A percentile compares a stretch with the other conserved stretches of the same genome.
phyloP scores from a whole-genome alignment of 2,797 vertebrate species.

The Enteromius viviparus region DNA sequence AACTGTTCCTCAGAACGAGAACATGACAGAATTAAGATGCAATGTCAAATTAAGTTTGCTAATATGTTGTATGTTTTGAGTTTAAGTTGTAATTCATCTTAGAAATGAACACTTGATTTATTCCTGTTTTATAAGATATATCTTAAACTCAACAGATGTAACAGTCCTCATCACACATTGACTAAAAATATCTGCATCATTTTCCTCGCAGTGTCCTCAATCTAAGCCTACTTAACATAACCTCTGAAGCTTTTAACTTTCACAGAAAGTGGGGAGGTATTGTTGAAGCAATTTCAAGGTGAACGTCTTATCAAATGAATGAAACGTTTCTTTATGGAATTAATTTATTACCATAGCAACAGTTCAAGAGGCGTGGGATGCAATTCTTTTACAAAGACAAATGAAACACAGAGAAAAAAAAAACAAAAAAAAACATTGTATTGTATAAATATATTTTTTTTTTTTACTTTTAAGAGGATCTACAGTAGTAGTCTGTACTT shows the following conservation, averaged over 20 bases:
- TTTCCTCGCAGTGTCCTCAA: neutral
- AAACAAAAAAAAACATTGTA: too few relatives aligned
- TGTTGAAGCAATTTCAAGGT: slow-evolving; percentile 35
- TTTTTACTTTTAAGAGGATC: too few relatives aligned
- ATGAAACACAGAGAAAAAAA: slow-evolving; percentile 1
- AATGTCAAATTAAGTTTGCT: neutral
- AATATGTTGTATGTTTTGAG: neutral
- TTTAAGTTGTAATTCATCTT: neutral
- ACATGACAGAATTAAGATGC: neutral
- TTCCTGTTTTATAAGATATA: neutral
- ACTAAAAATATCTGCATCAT: neutral
- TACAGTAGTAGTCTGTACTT: too few relatives aligned
- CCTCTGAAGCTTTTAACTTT: slow-evolving; percentile 30
- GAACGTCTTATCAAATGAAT: slow-evolving; percentile 23
- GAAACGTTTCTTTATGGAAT: slow-evolving; percentile 5
- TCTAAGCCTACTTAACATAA: slow-evolving; percentile 13
- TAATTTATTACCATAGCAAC: slow-evolving; percentile 27
- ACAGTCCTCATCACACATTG: neutral
- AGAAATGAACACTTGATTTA: neutral
- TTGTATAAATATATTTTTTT: too few relatives aligned
- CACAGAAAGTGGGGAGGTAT: neutral
- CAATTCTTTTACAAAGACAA: neutral
- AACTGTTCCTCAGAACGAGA: neutral
- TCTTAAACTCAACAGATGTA: neutral
- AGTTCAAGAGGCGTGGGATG: slow-evolving; percentile 12